Evolutionary conservation across 2,888 invertebrate species (phyloP).

Genomic region (Syrista parreyssii): DNA sequence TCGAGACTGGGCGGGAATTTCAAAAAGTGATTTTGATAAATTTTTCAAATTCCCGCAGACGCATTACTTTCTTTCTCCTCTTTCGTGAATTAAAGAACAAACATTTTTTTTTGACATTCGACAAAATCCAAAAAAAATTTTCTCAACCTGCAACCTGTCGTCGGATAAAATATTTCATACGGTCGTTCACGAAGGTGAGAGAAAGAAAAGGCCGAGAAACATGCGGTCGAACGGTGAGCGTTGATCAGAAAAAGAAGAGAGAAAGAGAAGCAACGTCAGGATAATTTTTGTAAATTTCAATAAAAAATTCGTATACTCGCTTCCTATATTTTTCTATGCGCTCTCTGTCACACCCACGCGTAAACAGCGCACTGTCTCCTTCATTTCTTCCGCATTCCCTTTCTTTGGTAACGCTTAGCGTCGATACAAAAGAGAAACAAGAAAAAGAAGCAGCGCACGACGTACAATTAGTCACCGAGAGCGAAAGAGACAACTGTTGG

Average conservation of each 20-base stretch:
- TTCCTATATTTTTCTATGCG: not conserved
- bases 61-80: not conserved
- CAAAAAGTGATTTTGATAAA: not conserved
- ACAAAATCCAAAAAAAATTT: not conserved
- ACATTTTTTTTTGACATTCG: not conserved
- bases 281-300: not conserved
- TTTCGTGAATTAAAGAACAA: no score
- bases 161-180: not conserved
- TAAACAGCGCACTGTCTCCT: not conserved
- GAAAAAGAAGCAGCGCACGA: not conserved
- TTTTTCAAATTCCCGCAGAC: not conserved
- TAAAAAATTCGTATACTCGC: not conserved
- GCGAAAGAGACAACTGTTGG: slow-evolving; percentile 16
- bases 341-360: not conserved
- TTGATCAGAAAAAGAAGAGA: not conserved
- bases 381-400: not conserved
- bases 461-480: not conserved
- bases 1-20: not conserved
- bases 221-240: not conserved
- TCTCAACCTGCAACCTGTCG: not conserved
- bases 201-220: not conserved
- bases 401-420: slow-evolving; percentile 30
- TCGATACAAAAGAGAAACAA: not conserved
- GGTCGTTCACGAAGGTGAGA: not conserved
- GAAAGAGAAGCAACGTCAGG: not conserved